Evolutionary conservation across 2,888 invertebrate genomes (phyloP).

Genomic region (Glaucopsyche alexis): DNA sequence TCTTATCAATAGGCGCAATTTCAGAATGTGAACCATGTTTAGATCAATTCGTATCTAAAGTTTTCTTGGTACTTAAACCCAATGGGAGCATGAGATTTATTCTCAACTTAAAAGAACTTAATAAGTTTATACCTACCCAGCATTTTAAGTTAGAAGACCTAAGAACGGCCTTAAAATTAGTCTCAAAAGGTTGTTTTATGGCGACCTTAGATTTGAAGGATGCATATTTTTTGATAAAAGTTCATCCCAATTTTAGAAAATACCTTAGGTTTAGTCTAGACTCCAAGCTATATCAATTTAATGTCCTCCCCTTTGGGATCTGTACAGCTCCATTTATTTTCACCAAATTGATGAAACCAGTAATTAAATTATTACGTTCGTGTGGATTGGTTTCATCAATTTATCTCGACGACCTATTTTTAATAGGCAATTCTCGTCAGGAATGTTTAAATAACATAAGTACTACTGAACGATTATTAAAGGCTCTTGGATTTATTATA

Average conservation of each 20-base stretch:
- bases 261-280: neutral
- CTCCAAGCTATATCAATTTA: neutral
- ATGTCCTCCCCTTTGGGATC: neutral
- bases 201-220: neutral
- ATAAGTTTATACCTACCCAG: neutral
- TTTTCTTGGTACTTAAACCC: neutral
- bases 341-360: constrained; percentile 2
- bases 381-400: neutral
- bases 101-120: neutral
- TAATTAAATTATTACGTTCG: neutral
- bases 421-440: neutral
- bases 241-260: neutral
- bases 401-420: neutral
- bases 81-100: neutral
- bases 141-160: neutral
- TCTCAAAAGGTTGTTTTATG: neutral
- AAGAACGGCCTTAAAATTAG: neutral
- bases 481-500: neutral
- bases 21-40: neutral
- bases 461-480: neutral
- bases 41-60: neutral
- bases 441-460: neutral
- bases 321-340: neutral
- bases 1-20: neutral
- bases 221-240: neutral